Percentiles rank a stretch among this genome's conserved stretches.
Conservation (phyloP, 2,797 vertebrate species). For the Muscicapa striata region DNA sequence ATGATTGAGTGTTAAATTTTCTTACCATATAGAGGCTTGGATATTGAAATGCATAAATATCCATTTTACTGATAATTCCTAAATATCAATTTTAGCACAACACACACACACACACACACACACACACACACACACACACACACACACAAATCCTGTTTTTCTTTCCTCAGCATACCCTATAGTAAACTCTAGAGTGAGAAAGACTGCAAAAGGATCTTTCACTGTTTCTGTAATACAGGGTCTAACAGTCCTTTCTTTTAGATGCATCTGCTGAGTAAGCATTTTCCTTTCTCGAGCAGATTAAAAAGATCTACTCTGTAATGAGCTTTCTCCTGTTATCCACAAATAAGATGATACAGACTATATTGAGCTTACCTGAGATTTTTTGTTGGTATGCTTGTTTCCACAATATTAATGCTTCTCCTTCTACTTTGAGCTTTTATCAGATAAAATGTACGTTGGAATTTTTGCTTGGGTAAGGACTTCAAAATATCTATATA, state of each 20-base stretch:
- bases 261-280: background rate
- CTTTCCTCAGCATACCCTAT: background rate
- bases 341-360: background rate
- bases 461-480: background rate
- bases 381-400: background rate
- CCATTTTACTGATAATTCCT: background rate
- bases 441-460: background rate
- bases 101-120: background rate
- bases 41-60: background rate
- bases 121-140: background rate
- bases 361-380: background rate
- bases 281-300: background rate
- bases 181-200: background rate
- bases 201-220: background rate
- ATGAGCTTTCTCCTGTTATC: background rate
- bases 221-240: background rate
- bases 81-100: background rate
- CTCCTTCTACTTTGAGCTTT: background rate
- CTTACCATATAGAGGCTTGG: background rate
- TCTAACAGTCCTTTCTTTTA: background rate
- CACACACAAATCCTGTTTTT: background rate
- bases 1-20: background rate
- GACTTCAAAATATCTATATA: background rate
- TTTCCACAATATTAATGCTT: background rate
- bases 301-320: background rate